These are phyloP conservation scores for Rhombomys opimus DNA, from an alignment of 2,113 vertebrate species.

Conservation along the genomic window DNA sequence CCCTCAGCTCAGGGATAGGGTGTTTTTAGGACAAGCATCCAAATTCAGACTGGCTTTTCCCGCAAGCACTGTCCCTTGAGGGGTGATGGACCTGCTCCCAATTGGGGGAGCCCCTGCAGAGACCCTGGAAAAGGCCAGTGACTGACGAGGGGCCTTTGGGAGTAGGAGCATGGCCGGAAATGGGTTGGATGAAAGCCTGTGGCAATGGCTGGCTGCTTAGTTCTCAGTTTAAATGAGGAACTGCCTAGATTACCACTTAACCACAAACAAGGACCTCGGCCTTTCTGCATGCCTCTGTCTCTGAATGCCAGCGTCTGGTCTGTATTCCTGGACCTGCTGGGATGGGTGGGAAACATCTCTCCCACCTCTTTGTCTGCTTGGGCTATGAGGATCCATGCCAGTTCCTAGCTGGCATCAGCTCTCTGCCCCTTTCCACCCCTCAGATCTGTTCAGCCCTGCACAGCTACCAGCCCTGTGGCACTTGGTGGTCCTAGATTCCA, in stretches of 20 bases:
- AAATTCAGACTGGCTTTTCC: neutral
- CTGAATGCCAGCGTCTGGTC: neutral
- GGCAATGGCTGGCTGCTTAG: neutral
- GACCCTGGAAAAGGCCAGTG: neutral
- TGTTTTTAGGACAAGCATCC: neutral
- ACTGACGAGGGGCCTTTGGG: neutral
- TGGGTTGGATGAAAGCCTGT: neutral
- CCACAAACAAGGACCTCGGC: neutral
- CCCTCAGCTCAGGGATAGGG: neutral
- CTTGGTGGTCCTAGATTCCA: neutral
- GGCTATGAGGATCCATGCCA: neutral
- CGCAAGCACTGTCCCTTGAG: neutral
- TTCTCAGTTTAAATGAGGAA: slow-evolving; percentile 40
- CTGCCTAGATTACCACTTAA: slow-evolving; percentile 12
- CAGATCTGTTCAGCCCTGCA: neutral
- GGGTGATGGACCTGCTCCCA: neutral
- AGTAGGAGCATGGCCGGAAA: neutral
- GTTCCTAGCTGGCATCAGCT: neutral
- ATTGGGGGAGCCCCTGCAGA: neutral
- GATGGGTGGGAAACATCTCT: neutral
- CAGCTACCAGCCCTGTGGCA: neutral
- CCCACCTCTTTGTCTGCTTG: neutral
- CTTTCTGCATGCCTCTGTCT: neutral
- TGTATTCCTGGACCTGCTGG: neutral
- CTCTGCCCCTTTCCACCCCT: neutral